Percentiles rank a stretch among this genome's conserved stretches.
Evolutionary conservation across 35 echinoderm and acorn worm species (phyloP).

Genomic region (Diadema setosum): DNA sequence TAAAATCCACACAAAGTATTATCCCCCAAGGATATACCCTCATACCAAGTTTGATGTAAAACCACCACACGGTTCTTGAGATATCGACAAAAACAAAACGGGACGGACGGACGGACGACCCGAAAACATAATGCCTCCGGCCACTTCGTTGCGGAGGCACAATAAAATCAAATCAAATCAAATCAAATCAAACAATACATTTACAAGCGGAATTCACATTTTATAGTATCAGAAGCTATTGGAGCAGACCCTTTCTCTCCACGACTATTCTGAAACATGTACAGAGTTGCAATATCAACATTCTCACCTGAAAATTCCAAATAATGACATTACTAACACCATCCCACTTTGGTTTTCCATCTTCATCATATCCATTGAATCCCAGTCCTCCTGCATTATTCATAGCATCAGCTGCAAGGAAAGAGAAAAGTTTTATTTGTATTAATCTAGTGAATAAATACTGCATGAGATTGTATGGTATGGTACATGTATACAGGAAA

Average conservation of each 20-base stretch:
- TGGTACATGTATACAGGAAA: too few relatives aligned
- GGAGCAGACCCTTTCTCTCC: not conserved
- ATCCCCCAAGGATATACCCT: too few relatives aligned
- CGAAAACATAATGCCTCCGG: not conserved
- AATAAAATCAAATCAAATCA: not conserved
- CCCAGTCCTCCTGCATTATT: slow-evolving; percentile 89
- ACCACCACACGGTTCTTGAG: too few relatives aligned
- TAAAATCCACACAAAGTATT: too few relatives aligned
- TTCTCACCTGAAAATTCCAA: slow-evolving; percentile 68
- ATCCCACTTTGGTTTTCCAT: slow-evolving; percentile 80
- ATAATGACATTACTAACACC: slow-evolving; percentile 72
- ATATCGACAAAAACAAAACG: too few relatives aligned
- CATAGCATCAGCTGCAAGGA: slow-evolving; percentile 85
- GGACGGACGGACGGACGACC: not conserved
- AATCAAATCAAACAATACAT: not conserved
- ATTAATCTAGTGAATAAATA: too few relatives aligned
- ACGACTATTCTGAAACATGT: not conserved
- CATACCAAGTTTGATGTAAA: too few relatives aligned
- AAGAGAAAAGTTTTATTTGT: too few relatives aligned
- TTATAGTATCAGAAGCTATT: not conserved
- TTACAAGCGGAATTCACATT: not conserved
- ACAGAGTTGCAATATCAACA: too few relatives aligned
- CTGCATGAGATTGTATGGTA: too few relatives aligned
- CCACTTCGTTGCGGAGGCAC: not conserved
- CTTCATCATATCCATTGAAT: slow-evolving; percentile 94